Evolutionary conservation across 2,797 vertebrate genomes (phyloP).

Genomic region (Brotula barbata): DNA sequence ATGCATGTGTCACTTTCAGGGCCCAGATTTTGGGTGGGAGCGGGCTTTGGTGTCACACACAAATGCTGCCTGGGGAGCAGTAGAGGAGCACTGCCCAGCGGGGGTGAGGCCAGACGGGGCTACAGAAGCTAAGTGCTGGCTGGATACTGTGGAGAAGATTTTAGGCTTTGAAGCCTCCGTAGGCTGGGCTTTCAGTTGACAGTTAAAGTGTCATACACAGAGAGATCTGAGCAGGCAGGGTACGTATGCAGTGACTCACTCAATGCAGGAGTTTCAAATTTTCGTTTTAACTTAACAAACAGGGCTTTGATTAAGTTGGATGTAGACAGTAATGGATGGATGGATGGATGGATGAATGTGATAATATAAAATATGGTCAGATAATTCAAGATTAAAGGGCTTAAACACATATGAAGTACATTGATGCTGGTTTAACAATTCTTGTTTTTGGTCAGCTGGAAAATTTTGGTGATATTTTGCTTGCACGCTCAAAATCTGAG

Average conservation of each 20-base stretch:
- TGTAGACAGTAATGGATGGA: too few relatives aligned
- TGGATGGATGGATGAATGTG: too few relatives aligned
- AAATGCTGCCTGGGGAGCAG: slow-evolving; percentile 70
- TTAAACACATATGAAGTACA: not conserved
- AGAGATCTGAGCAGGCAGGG: not conserved
- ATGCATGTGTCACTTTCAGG: slow-evolving; percentile 81
- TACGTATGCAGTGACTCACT: not conserved
- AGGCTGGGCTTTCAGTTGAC: slow-evolving; percentile 16
- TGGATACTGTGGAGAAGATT: slow-evolving; percentile 21
- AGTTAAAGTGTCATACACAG: too few relatives aligned
- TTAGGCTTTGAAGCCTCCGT: slow-evolving; percentile 9
- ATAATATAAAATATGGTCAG: too few relatives aligned
- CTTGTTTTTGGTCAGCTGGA: too few relatives aligned
- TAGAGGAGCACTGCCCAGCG: slow-evolving; percentile 55
- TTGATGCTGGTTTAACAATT: too few relatives aligned
- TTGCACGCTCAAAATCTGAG: too few relatives aligned
- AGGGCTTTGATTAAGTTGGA: too few relatives aligned
- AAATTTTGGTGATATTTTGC: too few relatives aligned
- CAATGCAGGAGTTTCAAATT: too few relatives aligned
- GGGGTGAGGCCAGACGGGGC: slow-evolving; percentile 40
- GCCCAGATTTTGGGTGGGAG: slow-evolving; percentile 77
- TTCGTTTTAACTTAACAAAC: too few relatives aligned
- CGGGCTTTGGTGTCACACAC: slow-evolving; percentile 71
- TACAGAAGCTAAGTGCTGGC: slow-evolving; percentile 27
- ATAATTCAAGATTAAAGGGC: not conserved